Conservation (phyloP, 1,140 invertebrate species). For the Hyposmocoma kahamanoa region DNA sequence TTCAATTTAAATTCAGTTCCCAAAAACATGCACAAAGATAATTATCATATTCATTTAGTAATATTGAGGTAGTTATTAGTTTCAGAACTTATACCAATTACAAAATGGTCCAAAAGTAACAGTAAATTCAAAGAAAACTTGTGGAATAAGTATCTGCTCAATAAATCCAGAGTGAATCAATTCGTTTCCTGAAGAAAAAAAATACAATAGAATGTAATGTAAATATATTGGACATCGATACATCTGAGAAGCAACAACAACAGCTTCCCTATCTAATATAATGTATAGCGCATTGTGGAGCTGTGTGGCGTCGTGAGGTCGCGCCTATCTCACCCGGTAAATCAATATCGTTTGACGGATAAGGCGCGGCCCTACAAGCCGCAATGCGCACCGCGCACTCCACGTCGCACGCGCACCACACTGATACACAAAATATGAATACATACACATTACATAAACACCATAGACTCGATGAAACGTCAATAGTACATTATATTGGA, state of each 20-base stretch:
- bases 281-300: neutral
- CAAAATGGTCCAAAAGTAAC: slow-evolving; percentile 65
- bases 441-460: slow-evolving; percentile 30
- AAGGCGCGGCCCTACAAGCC: neutral
- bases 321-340: neutral
- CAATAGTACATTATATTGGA: slow-evolving; percentile 21
- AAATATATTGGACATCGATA: slow-evolving; percentile 44
- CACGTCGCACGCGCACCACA: slow-evolving; percentile 9
- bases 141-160: slow-evolving; percentile 31
- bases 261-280: slow-evolving; percentile 19
- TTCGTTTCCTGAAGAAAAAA: slow-evolving; percentile 23
- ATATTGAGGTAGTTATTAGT: slow-evolving; percentile 73
- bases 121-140: slow-evolving; percentile 55
- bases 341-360: neutral
- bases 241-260: slow-evolving; percentile 48
- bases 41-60: slow-evolving; percentile 71
- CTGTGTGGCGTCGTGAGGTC: neutral
- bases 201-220: slow-evolving; percentile 16
- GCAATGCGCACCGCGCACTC: neutral
- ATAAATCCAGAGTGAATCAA: slow-evolving; percentile 29
- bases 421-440: slow-evolving; percentile 13
- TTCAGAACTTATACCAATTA: slow-evolving; percentile 72
- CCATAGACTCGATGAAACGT: slow-evolving; percentile 32
- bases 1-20: slow-evolving; percentile 57
- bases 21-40: slow-evolving; percentile 70